Conservation (phyloP, 2,888 invertebrate genomes). For the Orchesellides sinensis region DNA sequence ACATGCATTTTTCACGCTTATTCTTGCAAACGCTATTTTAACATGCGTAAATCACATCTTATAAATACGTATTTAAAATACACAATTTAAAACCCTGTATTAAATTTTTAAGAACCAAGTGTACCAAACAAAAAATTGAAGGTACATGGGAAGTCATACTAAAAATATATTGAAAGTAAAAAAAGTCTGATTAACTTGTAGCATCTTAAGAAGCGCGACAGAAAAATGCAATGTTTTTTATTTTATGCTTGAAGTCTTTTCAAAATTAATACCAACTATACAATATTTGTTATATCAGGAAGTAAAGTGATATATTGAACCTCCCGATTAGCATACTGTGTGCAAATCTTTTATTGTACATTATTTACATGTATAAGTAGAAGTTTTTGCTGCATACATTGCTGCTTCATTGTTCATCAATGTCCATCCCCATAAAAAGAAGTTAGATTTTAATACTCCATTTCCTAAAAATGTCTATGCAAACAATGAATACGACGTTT, state of each 20-base stretch:
- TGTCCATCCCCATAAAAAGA: neutral
- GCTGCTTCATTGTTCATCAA: neutral
- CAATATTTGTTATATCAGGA: neutral
- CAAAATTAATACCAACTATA: neutral
- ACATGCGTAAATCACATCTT: too few species aligned
- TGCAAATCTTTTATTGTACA: neutral
- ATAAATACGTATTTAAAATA: too few species aligned
- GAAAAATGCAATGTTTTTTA: slow-evolving; percentile 11
- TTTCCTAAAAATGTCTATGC: too few species aligned
- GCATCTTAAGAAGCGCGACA: slow-evolving; percentile 3
- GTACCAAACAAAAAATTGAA: too few species aligned
- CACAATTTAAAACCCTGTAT: too few species aligned
- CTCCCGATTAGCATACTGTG: neutral
- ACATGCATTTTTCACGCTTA: slow-evolving; percentile 1
- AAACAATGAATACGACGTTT: too few species aligned
- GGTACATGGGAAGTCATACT: too few species aligned
- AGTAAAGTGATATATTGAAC: neutral
- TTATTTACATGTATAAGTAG: neutral
- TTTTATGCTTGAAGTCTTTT: slow-evolving; percentile 5
- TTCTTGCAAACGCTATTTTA: neutral
- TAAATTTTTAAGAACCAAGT: too few species aligned
- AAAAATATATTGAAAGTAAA: too few species aligned
- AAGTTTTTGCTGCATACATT: neutral
- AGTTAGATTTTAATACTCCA: neutral
- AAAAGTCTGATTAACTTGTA: neutral